Evolutionary conservation across 2,113 vertebrate species (phyloP).

Genomic region (pig (Sus scrofa)): DNA sequence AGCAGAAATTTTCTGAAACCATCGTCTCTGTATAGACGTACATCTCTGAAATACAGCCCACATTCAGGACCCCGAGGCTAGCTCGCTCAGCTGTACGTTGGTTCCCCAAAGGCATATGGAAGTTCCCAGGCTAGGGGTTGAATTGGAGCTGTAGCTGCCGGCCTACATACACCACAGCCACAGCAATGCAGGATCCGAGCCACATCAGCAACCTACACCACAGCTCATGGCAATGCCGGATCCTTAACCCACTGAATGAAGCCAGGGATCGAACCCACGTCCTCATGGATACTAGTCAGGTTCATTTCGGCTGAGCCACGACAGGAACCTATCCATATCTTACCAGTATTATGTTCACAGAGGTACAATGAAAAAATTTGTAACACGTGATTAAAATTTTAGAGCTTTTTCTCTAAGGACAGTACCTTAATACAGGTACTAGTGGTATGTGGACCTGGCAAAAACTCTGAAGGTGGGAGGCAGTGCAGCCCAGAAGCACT

Average conservation of each 20-base stretch:
- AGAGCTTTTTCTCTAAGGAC: background rate
- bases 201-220: too few species aligned
- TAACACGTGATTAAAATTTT: background rate
- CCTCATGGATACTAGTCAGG: too few species aligned
- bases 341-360: background rate
- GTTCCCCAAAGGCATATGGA: constrained; percentile 15
- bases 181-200: too few species aligned
- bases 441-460: background rate
- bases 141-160: too few species aligned
- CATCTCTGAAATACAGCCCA: constrained; percentile 39
- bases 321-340: too few species aligned
- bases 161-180: too few species aligned
- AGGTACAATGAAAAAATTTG: background rate
- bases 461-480: background rate
- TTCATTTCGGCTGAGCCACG: too few species aligned
- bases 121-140: too few species aligned
- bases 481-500: background rate
- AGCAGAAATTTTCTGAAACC: constrained; percentile 26
- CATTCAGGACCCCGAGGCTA: background rate
- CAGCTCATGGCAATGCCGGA: too few species aligned
- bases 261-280: too few species aligned
- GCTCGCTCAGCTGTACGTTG: background rate
- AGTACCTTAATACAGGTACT: background rate
- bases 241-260: too few species aligned
- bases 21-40: background rate